Percentiles rank a stretch among this genome's conserved stretches.
phyloP scores from a whole-genome alignment of 2,113 vertebrate genomes.

The Mirza zaza region DNA sequence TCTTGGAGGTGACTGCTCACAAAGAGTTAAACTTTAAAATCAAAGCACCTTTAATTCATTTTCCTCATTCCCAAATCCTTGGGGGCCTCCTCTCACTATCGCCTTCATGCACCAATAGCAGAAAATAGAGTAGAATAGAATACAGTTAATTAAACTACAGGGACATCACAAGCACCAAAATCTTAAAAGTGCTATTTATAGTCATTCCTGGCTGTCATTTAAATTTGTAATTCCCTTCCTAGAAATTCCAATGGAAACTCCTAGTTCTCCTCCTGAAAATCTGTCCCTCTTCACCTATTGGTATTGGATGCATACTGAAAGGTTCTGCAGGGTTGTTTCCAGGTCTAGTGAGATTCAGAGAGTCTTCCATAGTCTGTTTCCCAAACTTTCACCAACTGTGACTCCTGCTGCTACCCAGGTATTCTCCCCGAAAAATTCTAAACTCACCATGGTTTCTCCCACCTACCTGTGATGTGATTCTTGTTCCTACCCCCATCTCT shows the following conservation, averaged over 20 bases:
- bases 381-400: neutral
- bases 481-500: neutral
- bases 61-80: constrained; percentile 17
- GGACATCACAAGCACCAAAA: neutral
- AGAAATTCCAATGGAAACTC: neutral
- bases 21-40: constrained; percentile 28
- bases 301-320: neutral
- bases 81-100: neutral
- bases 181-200: constrained; percentile 23
- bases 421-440: neutral
- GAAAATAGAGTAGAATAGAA: constrained; percentile 22
- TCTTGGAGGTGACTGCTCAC: neutral
- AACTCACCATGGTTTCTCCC: neutral
- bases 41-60: neutral
- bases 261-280: neutral
- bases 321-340: neutral
- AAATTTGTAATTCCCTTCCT: constrained; percentile 2
- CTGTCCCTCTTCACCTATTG: neutral
- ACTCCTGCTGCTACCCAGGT: neutral
- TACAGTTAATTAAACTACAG: constrained; percentile 46
- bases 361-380: neutral
- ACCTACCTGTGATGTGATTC: neutral
- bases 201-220: constrained; percentile 13
- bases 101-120: constrained; percentile 18
- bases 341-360: neutral